A percentile compares a stretch with the other conserved stretches of the same genome.
Conservation (phyloP, 2,888 invertebrate species). For the Melieria crassipennis region DNA sequence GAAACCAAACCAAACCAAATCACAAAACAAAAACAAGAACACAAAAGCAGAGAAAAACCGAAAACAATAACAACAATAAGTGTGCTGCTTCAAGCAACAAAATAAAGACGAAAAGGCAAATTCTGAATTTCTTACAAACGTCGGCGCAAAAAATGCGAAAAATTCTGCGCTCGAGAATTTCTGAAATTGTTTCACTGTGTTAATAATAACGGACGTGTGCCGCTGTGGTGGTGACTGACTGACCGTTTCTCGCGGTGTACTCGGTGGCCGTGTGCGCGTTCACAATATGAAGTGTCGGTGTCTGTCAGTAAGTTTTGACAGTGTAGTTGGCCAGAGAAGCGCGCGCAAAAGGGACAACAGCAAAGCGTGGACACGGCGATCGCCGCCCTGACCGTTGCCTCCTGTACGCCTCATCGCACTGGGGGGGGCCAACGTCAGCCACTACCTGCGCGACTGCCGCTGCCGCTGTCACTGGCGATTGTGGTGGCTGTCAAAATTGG, state of each 20-base stretch:
- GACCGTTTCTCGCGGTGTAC: constrained; percentile 20
- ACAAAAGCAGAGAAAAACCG: constrained; percentile 8
- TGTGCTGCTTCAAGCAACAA: neutral
- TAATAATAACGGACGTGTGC: constrained; percentile 41
- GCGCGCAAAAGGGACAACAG: constrained; percentile 14
- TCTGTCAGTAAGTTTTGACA: neutral
- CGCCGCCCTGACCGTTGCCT: too few relatives aligned
- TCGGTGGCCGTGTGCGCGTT: neutral
- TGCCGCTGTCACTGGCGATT: too few relatives aligned
- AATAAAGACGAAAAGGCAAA: constrained; percentile 45
- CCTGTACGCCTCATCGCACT: too few relatives aligned
- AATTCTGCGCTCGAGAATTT: constrained; percentile 58
- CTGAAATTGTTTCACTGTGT: constrained; percentile 53
- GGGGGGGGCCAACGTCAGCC: too few relatives aligned
- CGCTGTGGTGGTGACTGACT: constrained; percentile 40
- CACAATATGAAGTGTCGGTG: neutral
- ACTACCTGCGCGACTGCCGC: too few relatives aligned
- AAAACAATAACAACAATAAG: neutral
- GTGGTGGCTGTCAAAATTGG: too few relatives aligned
- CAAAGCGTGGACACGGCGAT: neutral
- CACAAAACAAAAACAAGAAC: constrained; percentile 9
- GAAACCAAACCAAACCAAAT: neutral
- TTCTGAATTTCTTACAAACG: constrained; percentile 57
- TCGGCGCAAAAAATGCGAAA: constrained; percentile 54
- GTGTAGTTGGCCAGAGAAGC: neutral